phyloP scores from a whole-genome alignment of 2,113 vertebrate genomes.

The Periophthalmus modestus region DNA sequence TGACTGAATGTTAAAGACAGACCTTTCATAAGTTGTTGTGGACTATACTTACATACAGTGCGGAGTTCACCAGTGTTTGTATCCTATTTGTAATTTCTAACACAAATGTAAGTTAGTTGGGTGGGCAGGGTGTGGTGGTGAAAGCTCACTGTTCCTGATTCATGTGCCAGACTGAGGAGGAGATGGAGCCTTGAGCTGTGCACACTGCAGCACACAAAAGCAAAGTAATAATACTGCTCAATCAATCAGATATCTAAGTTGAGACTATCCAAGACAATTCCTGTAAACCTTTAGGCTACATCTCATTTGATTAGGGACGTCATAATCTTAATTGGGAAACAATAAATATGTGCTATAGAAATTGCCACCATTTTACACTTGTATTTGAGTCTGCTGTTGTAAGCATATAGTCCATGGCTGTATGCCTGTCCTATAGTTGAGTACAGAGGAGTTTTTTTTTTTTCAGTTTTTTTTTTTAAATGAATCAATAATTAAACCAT shows the following conservation, averaged over 20 bases:
- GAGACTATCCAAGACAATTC: background rate
- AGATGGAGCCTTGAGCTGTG: background rate
- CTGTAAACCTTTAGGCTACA: background rate
- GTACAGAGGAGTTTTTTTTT: too few relatives aligned
- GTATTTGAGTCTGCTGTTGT: too few relatives aligned
- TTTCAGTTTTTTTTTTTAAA: too few relatives aligned
- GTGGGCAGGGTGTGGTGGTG: background rate
- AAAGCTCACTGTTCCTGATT: conserved; percentile 1
- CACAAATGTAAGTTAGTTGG: background rate
- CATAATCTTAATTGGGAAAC: too few relatives aligned
- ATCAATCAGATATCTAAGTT: background rate
- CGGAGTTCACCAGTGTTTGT: background rate
- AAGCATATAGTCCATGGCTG: too few relatives aligned
- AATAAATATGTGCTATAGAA: too few relatives aligned
- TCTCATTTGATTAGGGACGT: too few relatives aligned
- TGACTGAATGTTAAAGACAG: too few relatives aligned
- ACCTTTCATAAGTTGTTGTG: too few relatives aligned
- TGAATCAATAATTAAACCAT: too few relatives aligned
- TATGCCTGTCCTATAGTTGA: too few relatives aligned
- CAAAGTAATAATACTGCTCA: background rate
- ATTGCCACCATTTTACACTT: too few relatives aligned
- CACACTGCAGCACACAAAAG: background rate
- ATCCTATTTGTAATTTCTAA: background rate
- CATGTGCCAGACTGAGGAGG: background rate
- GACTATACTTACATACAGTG: conserved; percentile 11